phyloP scores from a whole-genome alignment of 2,888 invertebrate species.

The Acleris emargana region DNA sequence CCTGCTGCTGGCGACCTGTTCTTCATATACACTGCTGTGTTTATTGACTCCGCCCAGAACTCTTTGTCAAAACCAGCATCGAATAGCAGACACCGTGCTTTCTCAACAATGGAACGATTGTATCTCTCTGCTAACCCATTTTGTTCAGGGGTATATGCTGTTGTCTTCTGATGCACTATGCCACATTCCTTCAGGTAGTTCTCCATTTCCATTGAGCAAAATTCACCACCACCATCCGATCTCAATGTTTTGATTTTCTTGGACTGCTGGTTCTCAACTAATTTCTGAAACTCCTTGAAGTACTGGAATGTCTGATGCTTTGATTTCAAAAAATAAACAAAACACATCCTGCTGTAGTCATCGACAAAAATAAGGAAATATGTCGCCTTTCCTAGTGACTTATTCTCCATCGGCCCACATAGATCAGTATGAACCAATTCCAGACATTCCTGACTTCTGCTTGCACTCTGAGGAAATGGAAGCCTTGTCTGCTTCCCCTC shows the following conservation, averaged over 20 bases:
- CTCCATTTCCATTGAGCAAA: constrained; percentile 37
- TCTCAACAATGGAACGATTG: too few species aligned
- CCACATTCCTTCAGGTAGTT: constrained; percentile 24
- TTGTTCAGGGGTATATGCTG: too few species aligned
- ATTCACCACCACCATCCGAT: constrained; percentile 36
- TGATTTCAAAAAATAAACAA: constrained; percentile 36
- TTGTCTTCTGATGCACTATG: too few species aligned
- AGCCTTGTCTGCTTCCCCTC: constrained; percentile 42
- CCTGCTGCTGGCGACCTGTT: constrained; percentile 22
- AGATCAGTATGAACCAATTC: constrained; percentile 19
- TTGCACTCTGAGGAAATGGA: constrained; percentile 35
- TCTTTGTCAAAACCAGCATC: constrained; percentile 35
- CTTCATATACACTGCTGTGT: constrained; percentile 40
- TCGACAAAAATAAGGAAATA: constrained; percentile 50
- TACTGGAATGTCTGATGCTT: constrained; percentile 22
- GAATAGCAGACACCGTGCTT: background rate
- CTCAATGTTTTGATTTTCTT: constrained; percentile 33
- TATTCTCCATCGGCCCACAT: too few species aligned
- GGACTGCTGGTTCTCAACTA: constrained; percentile 33
- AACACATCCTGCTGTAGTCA: constrained; percentile 46
- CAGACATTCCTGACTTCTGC: constrained; percentile 28
- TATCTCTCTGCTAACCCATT: too few species aligned
- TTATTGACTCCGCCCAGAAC: constrained; percentile 40
- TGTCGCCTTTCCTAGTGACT: constrained; percentile 20
- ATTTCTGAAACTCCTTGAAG: constrained; percentile 23